phyloP scores from a whole-genome alignment of 2,888 invertebrate genomes.

The Petrophora chlorosata region DNA sequence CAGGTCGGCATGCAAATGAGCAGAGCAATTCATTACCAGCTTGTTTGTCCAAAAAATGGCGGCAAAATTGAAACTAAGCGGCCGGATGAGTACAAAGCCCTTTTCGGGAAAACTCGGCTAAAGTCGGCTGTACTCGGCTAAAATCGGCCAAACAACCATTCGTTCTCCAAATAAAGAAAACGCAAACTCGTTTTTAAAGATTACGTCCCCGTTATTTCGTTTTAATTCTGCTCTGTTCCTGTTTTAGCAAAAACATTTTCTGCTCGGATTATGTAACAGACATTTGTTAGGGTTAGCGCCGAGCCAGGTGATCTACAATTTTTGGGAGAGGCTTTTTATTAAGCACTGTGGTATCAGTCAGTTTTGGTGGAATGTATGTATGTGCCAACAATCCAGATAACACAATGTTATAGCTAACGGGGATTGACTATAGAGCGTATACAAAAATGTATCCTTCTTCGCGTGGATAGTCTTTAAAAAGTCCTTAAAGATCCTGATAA shows the following conservation, averaged over 20 bases:
- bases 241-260: constrained; percentile 15
- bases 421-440: no score
- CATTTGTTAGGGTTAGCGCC: constrained; percentile 20
- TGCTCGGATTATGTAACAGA: constrained; percentile 9
- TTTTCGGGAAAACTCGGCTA: constrained; percentile 12
- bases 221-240: constrained; percentile 22
- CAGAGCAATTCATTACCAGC: constrained; percentile 14
- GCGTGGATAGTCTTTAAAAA: no score
- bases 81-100: constrained; percentile 6
- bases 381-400: no score
- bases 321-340: constrained; percentile 4
- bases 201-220: constrained; percentile 32
- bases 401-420: no score
- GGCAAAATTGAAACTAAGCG: constrained; percentile 25
- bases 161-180: constrained; percentile 38
- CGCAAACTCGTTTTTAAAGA: constrained; percentile 41
- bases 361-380: no score
- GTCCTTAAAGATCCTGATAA: no score
- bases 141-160: constrained; percentile 31
- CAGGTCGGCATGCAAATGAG: constrained; percentile 5
- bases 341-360: background rate
- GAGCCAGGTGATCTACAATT: constrained; percentile 17
- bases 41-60: constrained; percentile 6
- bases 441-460: no score
- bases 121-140: constrained; percentile 15